Conservation (phyloP, 2,797 vertebrate genomes). For the Sebastes umbrosus region DNA sequence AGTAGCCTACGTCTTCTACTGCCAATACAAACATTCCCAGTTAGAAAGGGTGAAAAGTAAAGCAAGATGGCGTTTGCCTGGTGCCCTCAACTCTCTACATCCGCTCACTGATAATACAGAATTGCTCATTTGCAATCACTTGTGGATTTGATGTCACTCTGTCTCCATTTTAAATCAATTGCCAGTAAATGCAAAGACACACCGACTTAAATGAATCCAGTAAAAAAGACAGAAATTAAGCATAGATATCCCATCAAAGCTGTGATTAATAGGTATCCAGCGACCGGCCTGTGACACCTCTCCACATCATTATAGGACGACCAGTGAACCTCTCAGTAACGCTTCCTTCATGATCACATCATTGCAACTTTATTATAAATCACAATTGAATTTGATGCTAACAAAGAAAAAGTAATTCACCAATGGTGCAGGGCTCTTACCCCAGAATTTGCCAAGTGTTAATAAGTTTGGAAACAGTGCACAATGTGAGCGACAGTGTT, state of each 20-base stretch:
- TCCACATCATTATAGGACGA: not conserved
- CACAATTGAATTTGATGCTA: not conserved
- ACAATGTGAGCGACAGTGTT: not conserved
- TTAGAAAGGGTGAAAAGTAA: no score
- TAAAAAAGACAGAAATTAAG: not conserved
- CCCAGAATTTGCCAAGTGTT: not conserved
- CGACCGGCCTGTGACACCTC: no score
- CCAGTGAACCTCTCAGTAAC: not conserved
- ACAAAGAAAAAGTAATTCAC: not conserved
- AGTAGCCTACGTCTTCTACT: no score
- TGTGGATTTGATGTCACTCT: not conserved
- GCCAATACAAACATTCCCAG: no score
- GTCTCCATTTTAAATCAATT: not conserved
- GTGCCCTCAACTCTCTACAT: no score
- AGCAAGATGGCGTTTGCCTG: no score
- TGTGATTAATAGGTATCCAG: not conserved
- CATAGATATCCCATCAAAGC: not conserved
- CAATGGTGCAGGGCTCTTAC: not conserved
- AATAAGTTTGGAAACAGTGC: not conserved
- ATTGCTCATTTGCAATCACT: not conserved
- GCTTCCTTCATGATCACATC: not conserved
- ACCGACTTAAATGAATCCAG: not conserved
- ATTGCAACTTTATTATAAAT: not conserved
- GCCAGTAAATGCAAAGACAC: not conserved
- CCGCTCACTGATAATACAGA: not conserved